phyloP scores from a whole-genome alignment of 2,888 invertebrate species.

The Amphipyra berbera region DNA sequence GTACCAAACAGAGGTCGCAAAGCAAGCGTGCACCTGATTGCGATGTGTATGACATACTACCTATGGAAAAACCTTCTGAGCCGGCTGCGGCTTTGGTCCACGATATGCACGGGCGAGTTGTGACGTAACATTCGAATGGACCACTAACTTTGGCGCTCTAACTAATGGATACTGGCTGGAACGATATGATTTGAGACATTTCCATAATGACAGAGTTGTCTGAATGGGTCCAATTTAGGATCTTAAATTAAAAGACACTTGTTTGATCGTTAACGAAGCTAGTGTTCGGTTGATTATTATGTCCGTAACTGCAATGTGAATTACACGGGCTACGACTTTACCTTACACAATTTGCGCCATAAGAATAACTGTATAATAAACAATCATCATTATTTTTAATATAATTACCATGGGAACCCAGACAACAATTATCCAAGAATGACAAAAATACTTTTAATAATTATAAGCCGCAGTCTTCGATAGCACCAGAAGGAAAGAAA shows the following conservation, averaged over 20 bases:
- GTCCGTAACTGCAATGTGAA: no score
- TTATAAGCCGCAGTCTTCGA: conserved; percentile 1
- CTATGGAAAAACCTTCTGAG: conserved; percentile 57
- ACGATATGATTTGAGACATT: conserved; percentile 41
- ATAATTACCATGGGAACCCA: not conserved
- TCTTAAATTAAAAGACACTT: not conserved
- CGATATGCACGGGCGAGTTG: conserved; percentile 60
- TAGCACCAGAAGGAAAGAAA: not conserved
- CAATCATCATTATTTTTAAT: not conserved
- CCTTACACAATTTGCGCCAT: not conserved
- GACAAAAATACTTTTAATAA: not conserved
- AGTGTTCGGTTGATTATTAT: not conserved
- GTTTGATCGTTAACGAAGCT: not conserved
- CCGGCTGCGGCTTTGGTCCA: conserved; percentile 48
- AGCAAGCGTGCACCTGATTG: conserved; percentile 57
- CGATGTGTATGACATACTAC: conserved; percentile 60
- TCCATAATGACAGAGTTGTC: conserved; percentile 14
- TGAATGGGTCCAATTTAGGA: conserved; percentile 28
- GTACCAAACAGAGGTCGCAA: conserved; percentile 27
- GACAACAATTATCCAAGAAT: not conserved
- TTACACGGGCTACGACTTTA: no score
- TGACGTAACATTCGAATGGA: conserved; percentile 56
- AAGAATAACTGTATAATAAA: conserved; percentile 6
- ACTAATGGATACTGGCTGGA: conserved; percentile 37
- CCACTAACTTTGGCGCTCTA: conserved; percentile 35